Percentiles rank a stretch among this genome's conserved stretches.
phyloP scores from a whole-genome alignment of 92 coral and sea anemone species.

The Palythoa grandis region DNA sequence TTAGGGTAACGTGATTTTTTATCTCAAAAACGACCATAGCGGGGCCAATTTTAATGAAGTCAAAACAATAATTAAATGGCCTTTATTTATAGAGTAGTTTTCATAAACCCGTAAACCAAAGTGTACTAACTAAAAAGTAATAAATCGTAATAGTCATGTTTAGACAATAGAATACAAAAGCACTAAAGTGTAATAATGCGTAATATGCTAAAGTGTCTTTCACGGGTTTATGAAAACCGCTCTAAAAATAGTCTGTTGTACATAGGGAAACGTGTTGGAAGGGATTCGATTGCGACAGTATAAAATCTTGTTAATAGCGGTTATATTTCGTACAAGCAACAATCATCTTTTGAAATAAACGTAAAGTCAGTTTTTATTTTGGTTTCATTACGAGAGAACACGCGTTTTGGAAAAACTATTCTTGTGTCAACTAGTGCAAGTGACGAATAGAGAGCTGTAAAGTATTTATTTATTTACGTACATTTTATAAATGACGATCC shows the following conservation, averaged over 20 bases:
- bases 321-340: not conserved
- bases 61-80: no score
- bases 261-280: not conserved
- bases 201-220: no score
- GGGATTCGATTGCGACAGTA: not conserved
- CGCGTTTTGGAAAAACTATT: not conserved
- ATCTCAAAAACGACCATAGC: no score
- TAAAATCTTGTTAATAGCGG: not conserved
- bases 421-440: conserved; percentile 26
- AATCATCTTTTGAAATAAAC: not conserved
- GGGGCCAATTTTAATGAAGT: no score
- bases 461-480: conserved; percentile 19
- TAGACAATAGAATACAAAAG: no score
- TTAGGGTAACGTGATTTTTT: no score
- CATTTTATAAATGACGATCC: conserved; percentile 12
- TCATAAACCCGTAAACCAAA: no score
- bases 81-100: no score
- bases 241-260: not conserved
- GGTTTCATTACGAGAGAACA: not conserved
- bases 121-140: no score
- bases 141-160: no score
- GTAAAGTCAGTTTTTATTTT: not conserved
- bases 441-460: not conserved
- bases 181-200: no score
- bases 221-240: no score